Percentiles rank a stretch among this genome's conserved stretches.
Conservation (phyloP, 2,888 invertebrate genomes). For the Drosophila prolongata region DNA sequence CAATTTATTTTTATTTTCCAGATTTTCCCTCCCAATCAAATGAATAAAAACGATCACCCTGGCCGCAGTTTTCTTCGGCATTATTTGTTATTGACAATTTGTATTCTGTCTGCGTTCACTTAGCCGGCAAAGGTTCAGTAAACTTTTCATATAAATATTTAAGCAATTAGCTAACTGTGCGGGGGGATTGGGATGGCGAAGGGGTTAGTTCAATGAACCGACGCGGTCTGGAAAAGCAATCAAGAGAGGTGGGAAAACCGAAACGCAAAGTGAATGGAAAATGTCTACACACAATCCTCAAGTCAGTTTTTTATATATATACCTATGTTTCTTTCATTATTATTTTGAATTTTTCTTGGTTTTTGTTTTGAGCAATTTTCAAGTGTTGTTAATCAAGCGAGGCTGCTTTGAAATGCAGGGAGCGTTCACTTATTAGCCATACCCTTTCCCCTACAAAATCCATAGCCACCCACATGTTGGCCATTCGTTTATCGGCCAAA, state of each 20-base stretch:
- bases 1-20: not conserved
- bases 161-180: constrained; percentile 64
- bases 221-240: constrained; percentile 52
- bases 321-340: constrained; percentile 35
- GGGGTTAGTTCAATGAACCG: constrained; percentile 51
- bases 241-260: constrained; percentile 62
- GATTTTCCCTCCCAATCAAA: not conserved
- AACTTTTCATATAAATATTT: constrained; percentile 56
- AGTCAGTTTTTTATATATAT: constrained; percentile 11
- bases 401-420: constrained; percentile 43
- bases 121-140: constrained; percentile 56
- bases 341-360: constrained; percentile 41
- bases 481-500: constrained; percentile 59
- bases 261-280: constrained; percentile 78
- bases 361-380: constrained; percentile 39
- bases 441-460: not conserved
- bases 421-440: constrained; percentile 38
- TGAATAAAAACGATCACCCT: not conserved
- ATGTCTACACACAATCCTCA: constrained; percentile 57
- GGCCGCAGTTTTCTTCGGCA: not conserved
- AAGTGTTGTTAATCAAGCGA: constrained; percentile 63
- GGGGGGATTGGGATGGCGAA: constrained; percentile 19
- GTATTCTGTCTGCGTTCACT: constrained; percentile 54
- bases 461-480: constrained; percentile 44
- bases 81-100: constrained; percentile 29